Conservation (phyloP, 2,888 invertebrate species). For the Agapostemon virescens region DNA sequence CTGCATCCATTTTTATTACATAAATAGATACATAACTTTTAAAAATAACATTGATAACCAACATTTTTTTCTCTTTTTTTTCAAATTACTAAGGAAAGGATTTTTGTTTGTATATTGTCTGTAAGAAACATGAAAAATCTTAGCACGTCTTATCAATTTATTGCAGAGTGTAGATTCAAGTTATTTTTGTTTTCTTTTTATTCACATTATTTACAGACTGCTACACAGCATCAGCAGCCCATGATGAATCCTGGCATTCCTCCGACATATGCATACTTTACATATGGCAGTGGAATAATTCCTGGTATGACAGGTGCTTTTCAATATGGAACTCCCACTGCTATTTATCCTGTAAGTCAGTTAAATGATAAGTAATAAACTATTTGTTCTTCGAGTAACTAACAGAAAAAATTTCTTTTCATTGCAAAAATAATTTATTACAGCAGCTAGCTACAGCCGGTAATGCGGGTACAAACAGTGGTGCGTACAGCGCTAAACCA, state of each 20-base stretch:
- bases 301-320: conserved; percentile 87
- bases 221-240: conserved; percentile 84
- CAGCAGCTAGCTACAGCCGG: conserved; percentile 88
- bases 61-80: too few species aligned
- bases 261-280: conserved; percentile 89
- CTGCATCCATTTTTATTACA: too few species aligned
- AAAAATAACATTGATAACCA: background rate
- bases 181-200: background rate
- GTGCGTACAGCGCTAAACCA: conserved; percentile 87
- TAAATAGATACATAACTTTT: too few species aligned
- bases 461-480: conserved; percentile 86
- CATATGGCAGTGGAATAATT: conserved; percentile 86
- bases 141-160: background rate
- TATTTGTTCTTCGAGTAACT: background rate
- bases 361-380: background rate
- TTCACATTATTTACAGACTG: conserved; percentile 73
- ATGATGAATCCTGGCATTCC: conserved; percentile 85
- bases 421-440: conserved; percentile 61
- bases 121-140: background rate
- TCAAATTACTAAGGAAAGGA: background rate
- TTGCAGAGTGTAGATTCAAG: background rate
- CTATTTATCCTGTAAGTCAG: conserved; percentile 85
- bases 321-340: conserved; percentile 86
- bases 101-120: background rate
- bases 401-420: conserved; percentile 3